These are phyloP conservation scores for Pseudomyrmex dendroicus DNA, from an alignment of 1,140 invertebrate genomes.

Conservation along the genomic window DNA sequence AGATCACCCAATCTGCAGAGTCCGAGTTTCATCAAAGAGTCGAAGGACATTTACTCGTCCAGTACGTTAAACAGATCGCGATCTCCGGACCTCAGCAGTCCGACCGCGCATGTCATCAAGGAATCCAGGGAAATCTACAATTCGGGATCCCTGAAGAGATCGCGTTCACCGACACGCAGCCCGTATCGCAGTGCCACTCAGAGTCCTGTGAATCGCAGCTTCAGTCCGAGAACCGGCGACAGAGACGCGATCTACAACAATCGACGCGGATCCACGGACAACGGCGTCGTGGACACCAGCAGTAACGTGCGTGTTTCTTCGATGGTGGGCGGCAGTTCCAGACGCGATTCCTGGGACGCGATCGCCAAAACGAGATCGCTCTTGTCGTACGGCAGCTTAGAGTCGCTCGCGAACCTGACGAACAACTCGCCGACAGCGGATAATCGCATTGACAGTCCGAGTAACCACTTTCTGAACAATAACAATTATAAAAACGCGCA, in stretches of 20 bases:
- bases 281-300: conserved; percentile 87
- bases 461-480: conserved; percentile 52
- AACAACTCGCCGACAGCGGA: conserved; percentile 77
- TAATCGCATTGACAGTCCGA: conserved; percentile 24
- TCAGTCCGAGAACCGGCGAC: conserved; percentile 83
- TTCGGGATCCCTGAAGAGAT: conserved; percentile 77
- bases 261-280: conserved; percentile 75
- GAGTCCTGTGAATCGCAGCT: conserved; percentile 80
- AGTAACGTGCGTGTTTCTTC: conserved; percentile 89
- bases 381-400: conserved; percentile 88
- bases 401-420: conserved; percentile 89
- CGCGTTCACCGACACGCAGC: conserved; percentile 77
- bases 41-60: conserved; percentile 79
- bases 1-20: conserved; percentile 79
- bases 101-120: conserved; percentile 76
- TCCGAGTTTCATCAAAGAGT: conserved; percentile 80
- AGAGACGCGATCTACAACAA: conserved; percentile 79
- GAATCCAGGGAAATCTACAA: conserved; percentile 82
- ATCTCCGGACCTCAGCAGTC: conserved; percentile 78
- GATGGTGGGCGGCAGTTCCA: conserved; percentile 86
- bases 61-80: conserved; percentile 75
- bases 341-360: conserved; percentile 92
- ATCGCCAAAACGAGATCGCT: conserved; percentile 92
- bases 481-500: conserved; percentile 76
- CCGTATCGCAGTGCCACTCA: conserved; percentile 70